A percentile compares a stretch with the other conserved stretches of the same genome.
phyloP scores from a whole-genome alignment of 35 echinoderm and acorn worm genomes.

The Nesometra sesokonis region DNA sequence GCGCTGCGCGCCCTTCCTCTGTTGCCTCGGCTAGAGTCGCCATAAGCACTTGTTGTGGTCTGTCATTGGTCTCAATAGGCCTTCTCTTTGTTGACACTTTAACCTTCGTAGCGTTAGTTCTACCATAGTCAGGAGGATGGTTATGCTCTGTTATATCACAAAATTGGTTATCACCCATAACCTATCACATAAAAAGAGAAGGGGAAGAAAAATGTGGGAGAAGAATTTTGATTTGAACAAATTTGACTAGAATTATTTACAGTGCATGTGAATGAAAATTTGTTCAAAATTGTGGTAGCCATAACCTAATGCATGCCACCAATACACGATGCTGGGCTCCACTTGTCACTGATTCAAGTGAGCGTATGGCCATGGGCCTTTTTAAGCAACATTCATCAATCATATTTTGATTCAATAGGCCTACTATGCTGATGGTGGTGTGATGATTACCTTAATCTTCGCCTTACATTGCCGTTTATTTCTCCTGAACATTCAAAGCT shows the following conservation, averaged over 20 bases:
- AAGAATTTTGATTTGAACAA: background rate
- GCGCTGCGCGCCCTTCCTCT: slow-evolving; percentile 2
- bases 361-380: background rate
- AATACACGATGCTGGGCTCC: too few relatives aligned
- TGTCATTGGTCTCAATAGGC: background rate
- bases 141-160: background rate
- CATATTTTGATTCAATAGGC: background rate
- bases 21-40: background rate
- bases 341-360: too few relatives aligned
- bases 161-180: slow-evolving; percentile 4
- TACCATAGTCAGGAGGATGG: slow-evolving; percentile 20
- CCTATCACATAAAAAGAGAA: background rate
- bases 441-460: slow-evolving; percentile 1
- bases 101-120: background rate
- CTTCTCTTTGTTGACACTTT: slow-evolving; percentile 10
- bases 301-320: too few relatives aligned
- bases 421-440: background rate
- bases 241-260: background rate
- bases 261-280: background rate
- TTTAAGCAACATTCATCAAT: background rate
- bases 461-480: slow-evolving; percentile 1
- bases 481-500: slow-evolving; percentile 13
- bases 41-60: slow-evolving; percentile 19
- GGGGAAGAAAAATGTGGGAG: background rate
- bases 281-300: too few relatives aligned